Evolutionary conservation across 2,888 invertebrate genomes (phyloP), one percentile per base, ranked within the genome.

Genomic region (Abrostola triplasia): DNA sequence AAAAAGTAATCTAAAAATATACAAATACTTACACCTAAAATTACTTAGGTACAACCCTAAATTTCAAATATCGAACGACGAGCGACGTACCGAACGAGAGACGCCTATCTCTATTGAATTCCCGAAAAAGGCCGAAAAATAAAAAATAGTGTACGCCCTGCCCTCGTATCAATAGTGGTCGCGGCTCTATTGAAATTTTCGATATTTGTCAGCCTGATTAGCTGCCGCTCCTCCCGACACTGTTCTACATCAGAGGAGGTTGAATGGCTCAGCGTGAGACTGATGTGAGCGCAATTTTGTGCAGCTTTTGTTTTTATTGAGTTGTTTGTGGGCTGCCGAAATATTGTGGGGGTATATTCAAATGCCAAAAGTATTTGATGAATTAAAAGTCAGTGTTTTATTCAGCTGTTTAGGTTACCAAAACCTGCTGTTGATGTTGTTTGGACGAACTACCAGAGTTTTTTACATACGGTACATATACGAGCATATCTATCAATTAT

Each of bases 131-230:
- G 87, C 89, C 84, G 86, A 88, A 88, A 92, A 91, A 88, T 91
- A 93, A 90, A 86, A 83, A 84, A 77, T 67, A 76, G 76, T 67
- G 76, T 78, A 79, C 74, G 82, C 79, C 78, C 76, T 81, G 80
- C 87, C 86, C 85, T 87, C 89, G 85, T 86, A 86, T 86, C 84
- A 90, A 90, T 92, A 90, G 90, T 89, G 82, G 85, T 81, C 77
- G 85, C 79, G 84, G 83, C 80, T 86, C 89, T 83, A 92, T 93
- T 91, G 91, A 93, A 90, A 90, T 88, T 67, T 84, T 88, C 84
- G 90, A 86, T 92, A 91, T 92, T 93, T 94, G 92, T 92, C 92
- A 90, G 92, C 88, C 90, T 94, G 93, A 94, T 94, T 94, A 94
- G 94, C 94, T 82, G 72, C 77, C 83, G 79, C 83, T 84, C 88